phyloP scores from a whole-genome alignment of 2,888 invertebrate genomes.

The Scaptodrosophila latifasciaeformis region DNA sequence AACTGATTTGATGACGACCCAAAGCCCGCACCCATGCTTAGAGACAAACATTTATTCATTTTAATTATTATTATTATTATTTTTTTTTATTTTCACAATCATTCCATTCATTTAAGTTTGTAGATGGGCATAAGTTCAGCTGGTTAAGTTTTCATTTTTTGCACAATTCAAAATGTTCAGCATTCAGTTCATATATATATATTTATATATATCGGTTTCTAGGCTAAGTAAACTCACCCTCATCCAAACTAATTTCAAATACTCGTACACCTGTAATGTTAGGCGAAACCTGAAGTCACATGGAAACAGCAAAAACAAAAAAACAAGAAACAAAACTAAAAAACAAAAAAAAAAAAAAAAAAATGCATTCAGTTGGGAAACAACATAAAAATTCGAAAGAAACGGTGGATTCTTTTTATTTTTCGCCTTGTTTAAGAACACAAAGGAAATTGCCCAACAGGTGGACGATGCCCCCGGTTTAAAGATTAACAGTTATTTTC shows the following conservation, averaged over 20 bases:
- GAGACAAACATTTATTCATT: too few relatives aligned
- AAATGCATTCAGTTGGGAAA: slow-evolving; percentile 64
- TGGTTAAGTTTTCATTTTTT: slow-evolving; percentile 19
- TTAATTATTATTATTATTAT: too few relatives aligned
- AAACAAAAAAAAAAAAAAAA: not conserved
- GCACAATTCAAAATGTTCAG: slow-evolving; percentile 39
- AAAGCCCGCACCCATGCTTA: not conserved
- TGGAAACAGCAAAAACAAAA: too few relatives aligned
- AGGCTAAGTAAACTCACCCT: slow-evolving; percentile 28
- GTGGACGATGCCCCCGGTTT: too few relatives aligned
- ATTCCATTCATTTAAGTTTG: slow-evolving; percentile 3
- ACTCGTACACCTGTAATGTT: slow-evolving; percentile 64
- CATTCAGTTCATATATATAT: slow-evolving; percentile 36
- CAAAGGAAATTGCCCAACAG: slow-evolving; percentile 37
- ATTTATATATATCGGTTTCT: too few relatives aligned
- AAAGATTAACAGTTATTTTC: not conserved
- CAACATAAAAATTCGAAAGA: slow-evolving; percentile 51
- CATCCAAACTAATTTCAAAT: slow-evolving; percentile 31
- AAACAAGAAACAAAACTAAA: too few relatives aligned
- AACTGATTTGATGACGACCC: not conserved
- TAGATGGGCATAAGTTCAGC: slow-evolving; percentile 14
- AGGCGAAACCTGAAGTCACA: too few relatives aligned
- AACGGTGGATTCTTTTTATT: slow-evolving; percentile 22
- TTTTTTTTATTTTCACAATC: too few relatives aligned
- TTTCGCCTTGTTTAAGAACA: slow-evolving; percentile 5